Percentiles rank a stretch among this genome's conserved stretches.
These are phyloP conservation scores for Pilophorus perplexus DNA, from an alignment of 2,888 invertebrate species.

Conservation along the genomic window DNA sequence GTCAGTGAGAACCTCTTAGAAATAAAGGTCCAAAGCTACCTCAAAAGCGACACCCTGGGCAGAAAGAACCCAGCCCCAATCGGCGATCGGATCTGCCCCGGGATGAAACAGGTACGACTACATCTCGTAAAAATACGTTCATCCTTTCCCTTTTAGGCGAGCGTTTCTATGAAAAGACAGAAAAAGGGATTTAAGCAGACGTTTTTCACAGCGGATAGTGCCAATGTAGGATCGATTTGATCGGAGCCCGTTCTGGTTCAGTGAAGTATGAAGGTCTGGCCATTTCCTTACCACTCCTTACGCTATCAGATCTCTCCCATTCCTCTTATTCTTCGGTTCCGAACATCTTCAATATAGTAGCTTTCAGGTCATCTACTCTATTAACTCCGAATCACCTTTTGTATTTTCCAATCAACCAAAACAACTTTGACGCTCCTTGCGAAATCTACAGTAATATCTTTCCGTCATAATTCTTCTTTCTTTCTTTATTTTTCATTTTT, in stretches of 20 bases:
- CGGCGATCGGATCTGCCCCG: no score
- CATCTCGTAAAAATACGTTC: no score
- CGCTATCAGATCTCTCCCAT: constrained; percentile 18
- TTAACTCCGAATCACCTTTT: constrained; percentile 26
- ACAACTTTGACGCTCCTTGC: no score
- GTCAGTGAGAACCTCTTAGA: no score
- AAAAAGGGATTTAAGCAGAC: neutral
- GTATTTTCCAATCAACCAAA: constrained; percentile 14
- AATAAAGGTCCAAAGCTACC: no score
- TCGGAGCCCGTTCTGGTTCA: constrained; percentile 33
- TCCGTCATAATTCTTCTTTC: no score
- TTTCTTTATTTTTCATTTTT: no score
- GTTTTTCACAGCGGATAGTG: constrained; percentile 10
- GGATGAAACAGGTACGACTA: neutral
- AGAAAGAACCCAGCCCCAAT: no score
- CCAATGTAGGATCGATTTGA: constrained; percentile 32
- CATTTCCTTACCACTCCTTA: constrained; percentile 37
- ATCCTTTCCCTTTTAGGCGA: no score
- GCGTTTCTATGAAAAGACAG: no score
- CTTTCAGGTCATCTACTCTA: constrained; percentile 29
- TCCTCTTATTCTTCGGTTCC: constrained; percentile 17
- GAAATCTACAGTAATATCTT: no score
- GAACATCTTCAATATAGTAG: constrained; percentile 5
- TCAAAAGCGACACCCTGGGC: no score
- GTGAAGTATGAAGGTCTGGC: constrained; percentile 37